Evolutionary conservation across 2,113 vertebrate species (phyloP).

Genomic region (Charadrius vociferus): DNA sequence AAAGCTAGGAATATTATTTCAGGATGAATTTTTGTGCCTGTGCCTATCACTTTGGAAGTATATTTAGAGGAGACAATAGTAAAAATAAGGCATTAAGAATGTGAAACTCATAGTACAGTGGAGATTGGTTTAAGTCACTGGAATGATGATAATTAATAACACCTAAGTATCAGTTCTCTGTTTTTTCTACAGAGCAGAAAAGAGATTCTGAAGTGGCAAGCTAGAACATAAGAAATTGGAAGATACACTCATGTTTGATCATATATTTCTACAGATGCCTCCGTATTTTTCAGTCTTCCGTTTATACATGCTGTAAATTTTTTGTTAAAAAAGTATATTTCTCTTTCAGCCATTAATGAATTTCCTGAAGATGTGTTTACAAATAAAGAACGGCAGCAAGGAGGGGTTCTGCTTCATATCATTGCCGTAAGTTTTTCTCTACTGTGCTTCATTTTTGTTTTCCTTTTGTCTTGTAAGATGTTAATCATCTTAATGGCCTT

Average conservation of each 20-base stretch:
- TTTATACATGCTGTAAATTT: not conserved
- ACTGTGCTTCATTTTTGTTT: not conserved
- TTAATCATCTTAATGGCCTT: not conserved
- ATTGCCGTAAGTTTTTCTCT: constrained; percentile 82
- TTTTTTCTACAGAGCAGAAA: not conserved
- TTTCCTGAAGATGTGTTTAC: constrained; percentile 93
- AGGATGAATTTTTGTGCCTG: not conserved
- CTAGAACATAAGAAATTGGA: not conserved
- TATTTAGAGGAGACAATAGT: not conserved
- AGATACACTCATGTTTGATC: not conserved
- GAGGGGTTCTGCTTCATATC: constrained; percentile 91
- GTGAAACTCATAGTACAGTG: not conserved
- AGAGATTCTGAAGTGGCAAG: not conserved
- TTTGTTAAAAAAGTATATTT: not conserved
- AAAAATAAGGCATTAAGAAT: not conserved
- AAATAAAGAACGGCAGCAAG: constrained; percentile 85
- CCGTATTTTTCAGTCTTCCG: not conserved
- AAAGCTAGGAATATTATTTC: not conserved
- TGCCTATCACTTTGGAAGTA: not conserved
- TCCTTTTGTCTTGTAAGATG: not conserved
- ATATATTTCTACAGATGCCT: not conserved
- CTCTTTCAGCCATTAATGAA: constrained; percentile 89
- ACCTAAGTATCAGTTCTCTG: not conserved
- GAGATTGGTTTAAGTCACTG: not conserved
- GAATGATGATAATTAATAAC: not conserved